A percentile compares a stretch with the other conserved stretches of the same genome.
Conservation (phyloP, 2,797 vertebrate species). For the Scleropages formosus region DNA sequence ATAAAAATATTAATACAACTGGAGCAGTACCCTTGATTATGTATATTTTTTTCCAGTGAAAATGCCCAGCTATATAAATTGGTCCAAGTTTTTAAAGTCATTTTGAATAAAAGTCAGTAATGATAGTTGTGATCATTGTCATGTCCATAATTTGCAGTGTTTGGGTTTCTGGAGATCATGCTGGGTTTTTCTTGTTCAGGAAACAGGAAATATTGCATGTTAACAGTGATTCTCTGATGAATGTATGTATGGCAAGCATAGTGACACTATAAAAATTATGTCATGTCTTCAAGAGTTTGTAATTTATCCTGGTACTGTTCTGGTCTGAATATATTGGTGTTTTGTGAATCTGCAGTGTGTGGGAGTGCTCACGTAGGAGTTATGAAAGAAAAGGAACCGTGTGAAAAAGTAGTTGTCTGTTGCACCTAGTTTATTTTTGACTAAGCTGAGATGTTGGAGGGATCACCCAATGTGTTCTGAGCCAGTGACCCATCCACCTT, state of each 20-base stretch:
- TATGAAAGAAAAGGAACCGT: not conserved
- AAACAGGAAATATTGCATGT: not conserved
- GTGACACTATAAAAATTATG: not conserved
- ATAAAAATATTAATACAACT: too few species aligned
- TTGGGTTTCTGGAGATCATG: too few species aligned
- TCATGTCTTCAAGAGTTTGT: not conserved
- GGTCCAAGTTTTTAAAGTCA: too few species aligned
- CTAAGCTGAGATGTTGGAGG: not conserved
- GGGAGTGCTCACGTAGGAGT: not conserved
- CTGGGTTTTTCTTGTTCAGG: too few species aligned
- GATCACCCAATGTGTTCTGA: not conserved
- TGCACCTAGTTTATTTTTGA: not conserved
- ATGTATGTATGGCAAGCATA: not conserved
- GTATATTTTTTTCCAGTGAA: too few species aligned
- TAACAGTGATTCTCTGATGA: not conserved
- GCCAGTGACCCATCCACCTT: conserved; percentile 3
- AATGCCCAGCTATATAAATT: too few species aligned
- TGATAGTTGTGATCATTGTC: too few species aligned
- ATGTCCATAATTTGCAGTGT: too few species aligned
- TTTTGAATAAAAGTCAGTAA: too few species aligned
- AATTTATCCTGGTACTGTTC: not conserved
- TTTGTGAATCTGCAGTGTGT: not conserved
- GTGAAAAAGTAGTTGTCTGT: not conserved
- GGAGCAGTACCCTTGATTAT: too few species aligned
- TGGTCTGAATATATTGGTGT: not conserved